phyloP scores from a whole-genome alignment of 2,888 invertebrate species.

The Incurvaria masculella region DNA sequence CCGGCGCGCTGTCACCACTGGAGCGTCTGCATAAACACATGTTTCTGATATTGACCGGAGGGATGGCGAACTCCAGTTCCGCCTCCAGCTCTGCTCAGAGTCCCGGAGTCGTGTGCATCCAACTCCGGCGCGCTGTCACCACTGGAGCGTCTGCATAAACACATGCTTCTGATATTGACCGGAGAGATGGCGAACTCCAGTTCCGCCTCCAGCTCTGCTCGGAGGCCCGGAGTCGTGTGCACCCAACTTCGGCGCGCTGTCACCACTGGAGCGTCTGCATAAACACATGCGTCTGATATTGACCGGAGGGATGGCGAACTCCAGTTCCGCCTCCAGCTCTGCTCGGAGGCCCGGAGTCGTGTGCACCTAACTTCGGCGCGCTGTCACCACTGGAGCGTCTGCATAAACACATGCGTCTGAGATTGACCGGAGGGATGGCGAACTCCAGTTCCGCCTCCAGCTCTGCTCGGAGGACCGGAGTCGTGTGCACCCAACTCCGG shows the following conservation, averaged over 20 bases:
- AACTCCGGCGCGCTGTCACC: slow-evolving; percentile 59
- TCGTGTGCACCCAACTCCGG: slow-evolving; percentile 70
- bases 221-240: slow-evolving; percentile 69
- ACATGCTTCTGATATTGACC: slow-evolving; percentile 55
- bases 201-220: slow-evolving; percentile 66
- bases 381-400: slow-evolving; percentile 74
- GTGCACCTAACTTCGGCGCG: slow-evolving; percentile 67
- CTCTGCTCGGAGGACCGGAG: slow-evolving; percentile 65
- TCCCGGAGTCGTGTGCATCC: slow-evolving; percentile 73
- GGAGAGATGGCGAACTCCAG: slow-evolving; percentile 69
- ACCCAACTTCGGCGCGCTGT: slow-evolving; percentile 63
- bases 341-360: slow-evolving; percentile 68
- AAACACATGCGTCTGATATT: slow-evolving; percentile 43
- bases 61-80: slow-evolving; percentile 65
- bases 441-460: slow-evolving; percentile 68
- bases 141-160: slow-evolving; percentile 67
- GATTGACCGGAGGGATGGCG: slow-evolving; percentile 67
- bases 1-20: slow-evolving; percentile 63
- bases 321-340: slow-evolving; percentile 66
- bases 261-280: slow-evolving; percentile 71
- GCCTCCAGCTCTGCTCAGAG: slow-evolving; percentile 69
- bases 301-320: slow-evolving; percentile 67
- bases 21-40: slow-evolving; percentile 58
- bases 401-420: slow-evolving; percentile 9
- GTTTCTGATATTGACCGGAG: slow-evolving; percentile 63